Percentiles rank a stretch among this genome's conserved stretches.
phyloP scores from a whole-genome alignment of 2,888 invertebrate species.

The Lydus trimaculatus region DNA sequence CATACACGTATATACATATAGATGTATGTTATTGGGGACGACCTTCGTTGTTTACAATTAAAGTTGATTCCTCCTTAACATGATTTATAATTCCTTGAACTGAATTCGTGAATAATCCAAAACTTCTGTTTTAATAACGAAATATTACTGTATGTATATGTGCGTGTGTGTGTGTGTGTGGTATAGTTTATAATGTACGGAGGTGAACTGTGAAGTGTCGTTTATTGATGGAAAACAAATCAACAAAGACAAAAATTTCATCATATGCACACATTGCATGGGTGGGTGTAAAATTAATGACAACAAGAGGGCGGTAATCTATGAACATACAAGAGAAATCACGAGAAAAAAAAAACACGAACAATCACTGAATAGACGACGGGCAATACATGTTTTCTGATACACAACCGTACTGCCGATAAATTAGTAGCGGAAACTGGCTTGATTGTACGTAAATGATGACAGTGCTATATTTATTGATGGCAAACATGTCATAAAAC shows the following conservation, averaged over 20 bases:
- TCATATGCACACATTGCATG: constrained; percentile 24
- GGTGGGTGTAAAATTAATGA: constrained; percentile 39
- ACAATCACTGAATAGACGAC: constrained; percentile 34
- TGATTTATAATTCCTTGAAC: background rate
- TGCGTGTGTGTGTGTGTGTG: background rate
- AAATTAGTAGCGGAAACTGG: constrained; percentile 34
- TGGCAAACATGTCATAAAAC: constrained; percentile 2
- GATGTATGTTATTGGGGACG: constrained; percentile 2
- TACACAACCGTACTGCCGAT: constrained; percentile 30
- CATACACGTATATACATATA: background rate
- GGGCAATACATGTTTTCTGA: constrained; percentile 34
- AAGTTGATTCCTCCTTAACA: constrained; percentile 4
- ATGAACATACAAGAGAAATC: constrained; percentile 33
- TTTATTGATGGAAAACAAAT: constrained; percentile 18
- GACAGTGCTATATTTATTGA: constrained; percentile 34
- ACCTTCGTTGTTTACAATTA: constrained; percentile 2
- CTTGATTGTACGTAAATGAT: constrained; percentile 29
- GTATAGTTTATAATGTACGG: background rate
- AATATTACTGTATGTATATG: background rate
- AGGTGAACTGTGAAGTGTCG: background rate
- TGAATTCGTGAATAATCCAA: background rate
- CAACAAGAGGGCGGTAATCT: constrained; percentile 35
- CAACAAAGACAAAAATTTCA: constrained; percentile 28
- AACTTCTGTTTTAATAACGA: background rate
- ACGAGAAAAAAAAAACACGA: too few relatives aligned